These are phyloP conservation scores for Petaurus breviceps DNA, from an alignment of 2,113 vertebrate species.

Conservation along the genomic window DNA sequence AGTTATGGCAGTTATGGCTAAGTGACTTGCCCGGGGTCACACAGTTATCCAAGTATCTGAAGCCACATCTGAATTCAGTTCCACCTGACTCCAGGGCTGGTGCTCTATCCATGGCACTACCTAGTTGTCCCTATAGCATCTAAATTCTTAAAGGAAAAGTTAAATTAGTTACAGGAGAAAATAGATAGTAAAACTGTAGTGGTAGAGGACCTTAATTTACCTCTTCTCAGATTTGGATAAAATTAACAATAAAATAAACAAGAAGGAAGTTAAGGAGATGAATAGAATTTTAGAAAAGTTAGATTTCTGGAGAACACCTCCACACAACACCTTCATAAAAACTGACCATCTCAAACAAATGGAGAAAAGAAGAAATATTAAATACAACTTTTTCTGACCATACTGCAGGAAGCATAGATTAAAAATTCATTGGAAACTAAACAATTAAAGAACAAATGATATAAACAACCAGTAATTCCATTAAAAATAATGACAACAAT, in stretches of 20 bases:
- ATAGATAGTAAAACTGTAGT: background rate
- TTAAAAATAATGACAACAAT: background rate
- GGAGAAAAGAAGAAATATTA: background rate
- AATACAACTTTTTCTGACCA: background rate
- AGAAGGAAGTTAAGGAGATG: background rate
- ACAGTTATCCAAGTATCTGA: too few relatives aligned
- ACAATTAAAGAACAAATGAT: background rate
- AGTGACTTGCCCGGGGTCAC: too few relatives aligned
- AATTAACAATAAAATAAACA: background rate
- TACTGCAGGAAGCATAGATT: background rate
- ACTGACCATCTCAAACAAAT: background rate
- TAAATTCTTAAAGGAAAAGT: background rate
- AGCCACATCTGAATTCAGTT: too few relatives aligned
- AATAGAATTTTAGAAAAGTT: background rate
- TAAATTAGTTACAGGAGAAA: background rate
- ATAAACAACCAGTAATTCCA: background rate
- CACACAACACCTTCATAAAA: background rate
- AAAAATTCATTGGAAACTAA: background rate
- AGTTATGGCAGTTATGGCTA: too few relatives aligned
- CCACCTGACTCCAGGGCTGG: too few relatives aligned
- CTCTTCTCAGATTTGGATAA: background rate
- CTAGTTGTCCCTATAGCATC: background rate
- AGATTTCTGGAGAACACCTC: background rate
- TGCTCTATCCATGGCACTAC: too few relatives aligned
- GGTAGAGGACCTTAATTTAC: background rate